Evolutionary conservation across 1,140 invertebrate genomes (phyloP).

Genomic region (Akabosia matsudoensis): DNA sequence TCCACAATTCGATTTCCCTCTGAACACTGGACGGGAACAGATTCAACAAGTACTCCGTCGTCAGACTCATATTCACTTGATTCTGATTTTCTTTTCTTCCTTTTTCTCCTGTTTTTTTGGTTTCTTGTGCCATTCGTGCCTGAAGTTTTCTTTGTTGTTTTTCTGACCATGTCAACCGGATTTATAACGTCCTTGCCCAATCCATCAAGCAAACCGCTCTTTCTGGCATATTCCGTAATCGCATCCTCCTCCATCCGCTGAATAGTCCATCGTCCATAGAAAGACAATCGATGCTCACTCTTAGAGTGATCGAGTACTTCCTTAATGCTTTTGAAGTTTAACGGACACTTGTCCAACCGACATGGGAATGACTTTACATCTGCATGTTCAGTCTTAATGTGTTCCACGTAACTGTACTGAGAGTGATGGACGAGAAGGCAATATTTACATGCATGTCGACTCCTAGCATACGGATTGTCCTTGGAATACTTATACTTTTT

Average conservation of each 20-base stretch:
- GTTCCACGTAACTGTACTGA: not conserved
- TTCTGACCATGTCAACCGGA: too few relatives aligned
- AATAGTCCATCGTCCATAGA: not conserved
- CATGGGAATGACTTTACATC: not conserved
- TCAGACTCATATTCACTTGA: too few relatives aligned
- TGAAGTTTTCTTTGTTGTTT: too few relatives aligned
- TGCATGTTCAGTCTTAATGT: not conserved
- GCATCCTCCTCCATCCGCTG: not conserved
- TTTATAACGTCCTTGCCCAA: too few relatives aligned
- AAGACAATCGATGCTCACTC: not conserved
- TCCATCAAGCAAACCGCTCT: too few relatives aligned
- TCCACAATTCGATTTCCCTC: not conserved
- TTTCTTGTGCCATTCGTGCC: too few relatives aligned
- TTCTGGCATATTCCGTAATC: too few relatives aligned
- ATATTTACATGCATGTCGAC: not conserved
- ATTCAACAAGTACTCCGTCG: too few relatives aligned
- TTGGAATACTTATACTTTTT: not conserved
- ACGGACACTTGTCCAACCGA: not conserved
- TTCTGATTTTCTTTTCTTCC: too few relatives aligned
- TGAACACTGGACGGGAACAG: too few relatives aligned
- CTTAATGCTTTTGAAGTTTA: not conserved
- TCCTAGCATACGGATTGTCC: not conserved
- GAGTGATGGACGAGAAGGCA: not conserved
- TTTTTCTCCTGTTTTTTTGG: too few relatives aligned
- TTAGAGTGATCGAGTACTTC: not conserved